Conservation (phyloP, 2,797 vertebrate genomes). For the Amphiprion clarkii region DNA sequence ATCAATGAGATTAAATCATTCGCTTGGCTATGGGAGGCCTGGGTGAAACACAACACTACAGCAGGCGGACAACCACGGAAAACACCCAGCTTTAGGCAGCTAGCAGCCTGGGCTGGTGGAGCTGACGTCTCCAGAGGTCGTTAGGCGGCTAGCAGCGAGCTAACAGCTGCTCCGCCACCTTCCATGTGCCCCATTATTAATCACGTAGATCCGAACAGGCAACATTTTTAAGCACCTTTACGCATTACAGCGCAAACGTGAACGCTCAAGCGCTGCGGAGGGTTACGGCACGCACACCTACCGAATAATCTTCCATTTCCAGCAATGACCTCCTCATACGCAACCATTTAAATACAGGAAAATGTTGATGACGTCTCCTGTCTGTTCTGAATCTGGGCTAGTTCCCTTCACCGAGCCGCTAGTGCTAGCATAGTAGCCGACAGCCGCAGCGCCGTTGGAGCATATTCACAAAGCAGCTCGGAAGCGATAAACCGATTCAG, state of each 20-base stretch:
- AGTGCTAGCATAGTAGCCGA: slow-evolving; percentile 73
- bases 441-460: slow-evolving; percentile 65
- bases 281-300: slow-evolving; percentile 68
- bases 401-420: slow-evolving; percentile 77
- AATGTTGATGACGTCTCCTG: slow-evolving; percentile 86
- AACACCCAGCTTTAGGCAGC: slow-evolving; percentile 67
- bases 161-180: slow-evolving; percentile 83
- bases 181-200: slow-evolving; percentile 77
- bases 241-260: slow-evolving; percentile 32
- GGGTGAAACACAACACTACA: slow-evolving; percentile 68
- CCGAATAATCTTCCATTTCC: slow-evolving; percentile 69
- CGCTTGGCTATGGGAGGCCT: slow-evolving; percentile 71
- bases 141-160: slow-evolving; percentile 82
- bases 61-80: slow-evolving; percentile 60
- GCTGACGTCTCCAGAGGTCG: slow-evolving; percentile 83
- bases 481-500: slow-evolving; percentile 32
- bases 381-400: slow-evolving; percentile 80
- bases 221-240: slow-evolving; percentile 46
- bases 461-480: slow-evolving; percentile 56
- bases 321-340: slow-evolving; percentile 81
- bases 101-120: slow-evolving; percentile 57
- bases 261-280: slow-evolving; percentile 4
- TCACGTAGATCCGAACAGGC: slow-evolving; percentile 62
- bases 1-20: slow-evolving; percentile 82
- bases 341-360: slow-evolving; percentile 83